phyloP scores from a whole-genome alignment of 2,888 invertebrate genomes.

The Xylophagus ater region DNA sequence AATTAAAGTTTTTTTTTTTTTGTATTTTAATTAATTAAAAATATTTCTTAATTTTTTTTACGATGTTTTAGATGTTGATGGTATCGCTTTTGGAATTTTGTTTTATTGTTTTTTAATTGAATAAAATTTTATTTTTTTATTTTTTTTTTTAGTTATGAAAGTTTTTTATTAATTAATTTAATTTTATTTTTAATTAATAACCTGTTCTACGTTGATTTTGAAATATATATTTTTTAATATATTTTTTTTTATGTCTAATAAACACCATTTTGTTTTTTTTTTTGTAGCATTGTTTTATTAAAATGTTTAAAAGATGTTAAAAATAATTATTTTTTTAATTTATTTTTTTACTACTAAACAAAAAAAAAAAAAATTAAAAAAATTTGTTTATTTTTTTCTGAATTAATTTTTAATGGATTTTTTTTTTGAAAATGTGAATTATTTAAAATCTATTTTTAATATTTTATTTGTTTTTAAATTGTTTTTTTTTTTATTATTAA shows the following conservation, averaged over 20 bases:
- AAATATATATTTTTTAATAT: conserved; percentile 1
- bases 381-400: conserved; percentile 3
- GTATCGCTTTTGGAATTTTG: conserved; percentile 2
- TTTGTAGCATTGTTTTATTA: background rate
- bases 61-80: background rate
- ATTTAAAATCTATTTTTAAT: conserved; percentile 9
- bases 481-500: conserved; percentile 5
- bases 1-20: background rate
- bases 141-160: no score
- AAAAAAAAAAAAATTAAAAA: conserved; percentile 9
- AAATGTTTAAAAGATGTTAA: background rate
- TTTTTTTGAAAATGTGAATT: conserved; percentile 10
- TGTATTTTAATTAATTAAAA: background rate
- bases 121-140: conserved; percentile 5
- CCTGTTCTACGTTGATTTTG: conserved; percentile 4
- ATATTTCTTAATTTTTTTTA: background rate
- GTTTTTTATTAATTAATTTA: no score
- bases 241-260: background rate
- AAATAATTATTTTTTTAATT: background rate
- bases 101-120: conserved; percentile 1
- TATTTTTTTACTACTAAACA: conserved; percentile 1
- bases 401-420: conserved; percentile 9
- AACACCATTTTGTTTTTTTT: background rate
- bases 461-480: conserved; percentile 6
- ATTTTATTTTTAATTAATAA: no score